Base-by-base conservation (phyloP, 2,797 vertebrate genomes). In the Parambassis ranga region DNA sequence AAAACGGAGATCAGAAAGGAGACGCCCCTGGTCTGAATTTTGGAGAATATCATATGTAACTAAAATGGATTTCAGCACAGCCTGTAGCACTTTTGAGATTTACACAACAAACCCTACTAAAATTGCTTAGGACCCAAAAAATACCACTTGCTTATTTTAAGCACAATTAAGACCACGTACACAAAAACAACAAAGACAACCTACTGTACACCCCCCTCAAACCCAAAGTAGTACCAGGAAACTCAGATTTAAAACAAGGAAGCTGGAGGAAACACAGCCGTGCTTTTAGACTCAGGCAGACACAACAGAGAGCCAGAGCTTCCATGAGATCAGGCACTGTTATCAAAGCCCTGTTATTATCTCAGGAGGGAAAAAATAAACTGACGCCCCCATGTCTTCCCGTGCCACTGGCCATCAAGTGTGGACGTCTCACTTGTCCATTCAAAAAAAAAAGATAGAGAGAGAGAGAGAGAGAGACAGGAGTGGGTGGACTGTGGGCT, bases 161-260 rank as follows among this genome's bases (percentile, higher is more conserved):
- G 1, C 43, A 16, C 13, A 47, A 35, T 67, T 26, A 64, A 10
- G 4, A 55, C 1, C 16, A 48, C 7, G 19, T n/a, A 22, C 3
- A 53, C 23, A 23, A 6, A 3, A 6, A 28, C 18, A 11, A 24
- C 10, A 69, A n/a, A n/a, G n/a, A n/a, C n/a, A n/a, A n/a, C 28
- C 24, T 32, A 67, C 10, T 11, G 24, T 57, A 23, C 27, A 61
- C 61, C 71, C 51, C 63, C 32, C 46, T 43, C 10, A 28, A 36
- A 13, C 53, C 27, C 13, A 43, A 47, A 64, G 20, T 43, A 19
- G 62, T 42, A 68, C 22, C 77, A 89, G 90, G 87, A 91, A 87
- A 78, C 53, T 36, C 4, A n/a, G 41, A 77, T 69, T 38, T 64
- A 74, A 87, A 89, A 87, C 70, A 86, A 87, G 86, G 84, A 87